Evolutionary conservation across 1,140 invertebrate species (phyloP).

Genomic region (Parasteatoda tepidariorum): DNA sequence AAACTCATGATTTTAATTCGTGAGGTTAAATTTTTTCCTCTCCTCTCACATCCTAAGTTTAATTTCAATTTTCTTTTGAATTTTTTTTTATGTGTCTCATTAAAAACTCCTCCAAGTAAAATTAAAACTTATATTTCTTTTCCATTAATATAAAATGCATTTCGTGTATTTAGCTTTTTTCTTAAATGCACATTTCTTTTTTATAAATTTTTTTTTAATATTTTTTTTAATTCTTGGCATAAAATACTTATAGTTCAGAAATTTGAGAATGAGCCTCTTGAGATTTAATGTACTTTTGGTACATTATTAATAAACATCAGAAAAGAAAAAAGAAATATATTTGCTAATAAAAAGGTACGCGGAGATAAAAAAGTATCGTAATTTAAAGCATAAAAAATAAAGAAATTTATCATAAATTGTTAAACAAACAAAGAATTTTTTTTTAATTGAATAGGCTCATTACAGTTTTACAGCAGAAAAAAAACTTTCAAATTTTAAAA

Average conservation of each 20-base stretch:
- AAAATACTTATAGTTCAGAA: constrained; percentile 48
- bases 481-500: constrained; percentile 52
- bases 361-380: neutral
- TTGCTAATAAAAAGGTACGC: constrained; percentile 23
- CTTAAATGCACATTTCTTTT: constrained; percentile 37
- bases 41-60: neutral
- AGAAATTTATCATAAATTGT: constrained; percentile 46
- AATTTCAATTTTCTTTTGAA: constrained; percentile 13
- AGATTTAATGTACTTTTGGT: constrained; percentile 47
- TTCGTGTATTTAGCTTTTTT: neutral
- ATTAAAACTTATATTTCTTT: constrained; percentile 59
- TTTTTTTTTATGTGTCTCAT: constrained; percentile 39
- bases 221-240: too few species aligned
- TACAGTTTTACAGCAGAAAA: constrained; percentile 50
- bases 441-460: constrained; percentile 53
- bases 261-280: constrained; percentile 21
- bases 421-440: constrained; percentile 48
- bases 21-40: constrained; percentile 46
- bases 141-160: constrained; percentile 50
- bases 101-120: constrained; percentile 49
- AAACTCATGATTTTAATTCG: constrained; percentile 54
- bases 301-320: constrained; percentile 51
- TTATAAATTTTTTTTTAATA: too few species aligned
- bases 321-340: constrained; percentile 31
- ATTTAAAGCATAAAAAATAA: constrained; percentile 6